Evolutionary conservation across 23 tunicate genomes (phyloP), one percentile per base, ranked within the genome.

Genomic region (Botrylloides violaceus): DNA sequence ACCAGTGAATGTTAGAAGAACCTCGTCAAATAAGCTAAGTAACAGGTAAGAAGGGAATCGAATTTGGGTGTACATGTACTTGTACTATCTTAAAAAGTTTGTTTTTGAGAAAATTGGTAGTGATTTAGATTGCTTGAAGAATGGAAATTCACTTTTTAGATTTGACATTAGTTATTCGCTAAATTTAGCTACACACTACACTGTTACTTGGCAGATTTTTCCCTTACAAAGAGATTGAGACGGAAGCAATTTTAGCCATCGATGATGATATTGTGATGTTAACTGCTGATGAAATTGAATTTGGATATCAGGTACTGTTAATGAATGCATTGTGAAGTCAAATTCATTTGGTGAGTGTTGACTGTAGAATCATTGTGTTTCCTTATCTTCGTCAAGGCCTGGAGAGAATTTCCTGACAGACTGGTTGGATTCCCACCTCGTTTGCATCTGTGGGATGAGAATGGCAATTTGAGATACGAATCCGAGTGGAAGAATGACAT

Each of bases 231-330:
- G 98, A 92, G 20, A 92, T 92, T 19, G 83, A 92, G 68, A 92
- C 98, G 2, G 93, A 84, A 59, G 92, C 87, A 12, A 92, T 92
- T 2, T 38, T 92, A n/a, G 59, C 98, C 47, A 92, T 92, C 12
- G 98, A 92, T 66, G 98, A 92, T 77, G 98, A 92, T 58, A 92
- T 92, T 36, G 65, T 92, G 2, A 92, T 92, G 98, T 58, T 92
- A 21, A 92, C 94, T 47, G 60, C 84, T 29, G 98, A 92, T 80
- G 98, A 92, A 76, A 85, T 92, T 49, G 93, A 92, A 72, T 92
- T 85, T 80, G 98, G 88, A 21, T 91, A 79, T 63, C 85, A 91
- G 68, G 83, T 79, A 63, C 26, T 15, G 18, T n/a, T n/a, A n/a
- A n/a, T n/a, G n/a, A n/a, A n/a, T n/a, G n/a, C n/a, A n/a, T n/a